Evolutionary conservation across 2,888 invertebrate genomes (phyloP), one percentile per base, ranked within the genome.

Genomic region (Drosophila cognata): DNA sequence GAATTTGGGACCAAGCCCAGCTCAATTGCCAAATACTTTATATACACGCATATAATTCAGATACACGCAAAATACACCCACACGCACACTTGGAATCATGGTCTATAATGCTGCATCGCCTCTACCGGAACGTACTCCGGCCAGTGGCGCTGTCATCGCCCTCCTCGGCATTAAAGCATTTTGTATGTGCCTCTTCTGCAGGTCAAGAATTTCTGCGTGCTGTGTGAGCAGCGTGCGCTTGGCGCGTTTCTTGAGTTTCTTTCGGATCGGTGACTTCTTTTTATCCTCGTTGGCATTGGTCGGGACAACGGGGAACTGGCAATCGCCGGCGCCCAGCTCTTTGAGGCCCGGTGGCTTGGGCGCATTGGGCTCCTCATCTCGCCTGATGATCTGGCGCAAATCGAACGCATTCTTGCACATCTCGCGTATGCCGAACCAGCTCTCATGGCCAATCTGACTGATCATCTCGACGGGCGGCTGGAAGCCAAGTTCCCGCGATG

Each of bases 391-490:
- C 6, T 55, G 31, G 0, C 90, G 69, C 56, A 91, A 57, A 67
- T 91, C 85, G 25, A 83, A 88, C 50, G 92, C 91, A 13, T 80
- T 84, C 67, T 89, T 90, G 76, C 92, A 93, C 93, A 93, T 93
- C 73, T 93, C 93, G n/a, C 90, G 89, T 55, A 93, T 92, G 28
- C 93, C 93, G 58, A 91, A 88, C 93, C 93, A 93, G 56, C 92
- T 92, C 77, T 93, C 93, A 59, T 91, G 82, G 0, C 92, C 91
- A 61, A 93, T 88, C 21, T 88, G 84, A n/a, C 89, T 84, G 46
- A 93, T 91, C 74, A 91, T 81, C 13, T 91, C 88, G 4, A 82
- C 74, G 4, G 93, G 91, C 21, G 93, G 93, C 62, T 92, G 92
- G 76, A 93, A 93, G 60, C 93, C 93, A 33, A 91, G 86, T 11